Base-by-base conservation (phyloP, 2,113 vertebrate species). In the Empidonax alnorum region DNA sequence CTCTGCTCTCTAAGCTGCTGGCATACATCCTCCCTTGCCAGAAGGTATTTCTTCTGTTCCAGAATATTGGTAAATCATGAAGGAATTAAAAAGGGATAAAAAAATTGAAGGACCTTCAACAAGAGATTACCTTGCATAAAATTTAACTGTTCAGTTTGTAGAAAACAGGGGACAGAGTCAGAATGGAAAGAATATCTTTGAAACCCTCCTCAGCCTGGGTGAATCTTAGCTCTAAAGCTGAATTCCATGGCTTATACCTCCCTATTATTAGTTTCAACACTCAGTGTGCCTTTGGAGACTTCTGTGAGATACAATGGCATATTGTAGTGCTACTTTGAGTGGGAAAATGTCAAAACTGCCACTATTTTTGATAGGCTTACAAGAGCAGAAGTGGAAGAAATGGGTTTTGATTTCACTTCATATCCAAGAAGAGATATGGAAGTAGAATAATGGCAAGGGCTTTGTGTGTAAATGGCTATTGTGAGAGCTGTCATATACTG, bases 301-400 rank as follows among this genome's bases (percentile, higher is more conserved):
- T 74, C 76, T 67, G 72, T 59, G 61, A 95, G 89, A 90, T 47
- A 86, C 62, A 90, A 67, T 39, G 2, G 76, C 76, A 93, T 20
- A 50, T 42, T 77, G 55, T 20, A 93, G 59, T 30, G 84, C 67
- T 66, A 77, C 59, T 94, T n/a, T 53, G 67, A 91, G 82, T 74
- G 61, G 67, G 37, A 86, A 94, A 94, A 93, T 84, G 89, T 96
- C 93, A 95, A 82, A 94, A 91, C 81, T 95, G 93, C 20, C 90
- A 97, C 72, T 52, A 35, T 80, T 86, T 93, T 94, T 93, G 80
- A 95, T 61, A 90, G 73, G 65, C 75, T 90, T 95, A 90, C 55
- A 91, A 89, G 53, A 93, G 55, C 68, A 88, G 87, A 82, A 80
- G 68, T 7, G 2, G 39, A 95, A 96, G 85, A 95, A 94, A 94